Evolutionary conservation across 2,888 invertebrate species (phyloP).

Genomic region (Hetaerina titia): DNA sequence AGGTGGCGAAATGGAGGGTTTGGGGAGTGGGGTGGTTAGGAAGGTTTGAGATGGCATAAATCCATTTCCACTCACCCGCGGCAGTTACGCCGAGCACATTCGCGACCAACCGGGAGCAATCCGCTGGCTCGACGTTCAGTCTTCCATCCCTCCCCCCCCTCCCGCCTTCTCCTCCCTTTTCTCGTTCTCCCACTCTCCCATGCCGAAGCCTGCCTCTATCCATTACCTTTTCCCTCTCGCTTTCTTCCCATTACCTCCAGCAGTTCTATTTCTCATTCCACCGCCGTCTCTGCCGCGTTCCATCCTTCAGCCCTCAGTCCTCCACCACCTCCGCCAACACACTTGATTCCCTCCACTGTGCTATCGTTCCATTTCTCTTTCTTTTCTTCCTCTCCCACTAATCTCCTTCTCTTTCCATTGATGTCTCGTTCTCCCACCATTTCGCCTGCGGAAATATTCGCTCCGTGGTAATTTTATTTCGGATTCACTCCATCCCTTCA

Average conservation of each 20-base stretch:
- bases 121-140: not conserved
- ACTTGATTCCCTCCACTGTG: not conserved
- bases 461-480: too few relatives aligned
- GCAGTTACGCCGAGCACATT: not conserved
- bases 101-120: not conserved
- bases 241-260: not conserved
- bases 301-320: not conserved
- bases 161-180: not conserved
- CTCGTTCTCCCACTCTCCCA: not conserved
- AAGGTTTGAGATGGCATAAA: not conserved
- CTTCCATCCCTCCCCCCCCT: not conserved
- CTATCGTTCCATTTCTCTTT: not conserved
- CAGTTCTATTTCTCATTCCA: not conserved
- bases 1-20: not conserved
- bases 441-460: too few relatives aligned
- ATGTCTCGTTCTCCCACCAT: too few relatives aligned
- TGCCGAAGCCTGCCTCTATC: not conserved
- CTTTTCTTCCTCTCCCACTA: not conserved
- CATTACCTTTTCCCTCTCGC: not conserved
- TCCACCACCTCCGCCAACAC: not conserved
- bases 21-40: not conserved
- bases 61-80: constrained; percentile 3
- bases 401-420: not conserved
- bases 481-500: too few relatives aligned
- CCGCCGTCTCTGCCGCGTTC: not conserved